Base-by-base conservation (phyloP, 2,113 vertebrate species). In the Alligator mississippiensis region DNA sequence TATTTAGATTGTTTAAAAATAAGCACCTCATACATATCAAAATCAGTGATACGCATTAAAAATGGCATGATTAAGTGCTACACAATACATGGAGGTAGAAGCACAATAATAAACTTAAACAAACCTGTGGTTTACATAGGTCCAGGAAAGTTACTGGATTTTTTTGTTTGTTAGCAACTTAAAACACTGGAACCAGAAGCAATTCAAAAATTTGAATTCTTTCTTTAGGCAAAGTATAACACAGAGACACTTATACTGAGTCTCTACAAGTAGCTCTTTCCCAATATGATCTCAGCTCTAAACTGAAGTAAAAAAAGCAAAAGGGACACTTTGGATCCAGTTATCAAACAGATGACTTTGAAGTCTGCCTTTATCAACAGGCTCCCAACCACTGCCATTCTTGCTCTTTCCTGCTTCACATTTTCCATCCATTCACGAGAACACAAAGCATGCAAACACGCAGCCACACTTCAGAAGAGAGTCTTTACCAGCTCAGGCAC, bases 401-500 rank as follows among this genome's bases (percentile, higher is more conserved):
- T 30, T 68, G 66, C 9, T n/a, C n/a, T 11, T 17, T 30, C n/a
- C 18, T 21, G 66, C 19, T 68, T 68, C 5, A 7, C 18, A 90
- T 61, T 80, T 80, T 88, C 86, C 88, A 64, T 61, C 90, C 82
- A 34, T 84, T 57, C 89, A 84, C 57, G 79, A 92, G 76, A 14
- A 89, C 24, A 91, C 84, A 55, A 2, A 13, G 16, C 12, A 77
- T 54, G 72, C 88, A 88, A 91, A 90, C 81, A 88, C 63, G 34
- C 47, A 79, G 62, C 78, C 82, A n/a, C 59, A 57, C 88, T 84
- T 92, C 77, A 89, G 54, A 89, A 88, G 82, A 96, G 34, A 66
- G 21, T 57, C 57, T 64, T 93, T 72, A 95, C 55, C 16, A 55
- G 17, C 89, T 84, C 82, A 92, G 89, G 30, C 66, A 68, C 10